Percentiles rank a stretch among this genome's conserved stretches.
Evolutionary conservation across 2,888 invertebrate species (phyloP).

Genomic region (Craniophora ligustri): DNA sequence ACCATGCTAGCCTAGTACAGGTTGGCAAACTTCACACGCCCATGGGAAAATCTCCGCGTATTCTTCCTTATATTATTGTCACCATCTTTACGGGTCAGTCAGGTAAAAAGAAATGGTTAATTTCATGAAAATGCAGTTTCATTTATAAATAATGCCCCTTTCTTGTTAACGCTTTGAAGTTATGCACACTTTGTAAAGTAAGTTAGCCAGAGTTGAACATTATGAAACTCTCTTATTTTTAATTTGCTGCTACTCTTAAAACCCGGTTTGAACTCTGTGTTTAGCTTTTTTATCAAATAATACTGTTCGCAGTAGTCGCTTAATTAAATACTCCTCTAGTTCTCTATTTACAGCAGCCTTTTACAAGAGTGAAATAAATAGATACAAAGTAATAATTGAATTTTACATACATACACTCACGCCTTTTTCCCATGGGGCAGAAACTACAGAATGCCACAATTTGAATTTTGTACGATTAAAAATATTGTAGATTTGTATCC

Average conservation of each 20-base stretch:
- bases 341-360: no score
- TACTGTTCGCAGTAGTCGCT: background rate
- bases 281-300: background rate
- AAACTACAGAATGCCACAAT: no score
- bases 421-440: no score
- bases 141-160: conserved; percentile 2
- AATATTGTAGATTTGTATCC: background rate
- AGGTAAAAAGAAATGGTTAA: no score
- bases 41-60: no score
- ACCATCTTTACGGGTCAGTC: no score
- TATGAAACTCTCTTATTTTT: conserved; percentile 11
- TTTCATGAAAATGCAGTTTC: conserved; percentile 6
- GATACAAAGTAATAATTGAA: background rate
- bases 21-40: no score
- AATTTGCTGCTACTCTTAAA: conserved; percentile 15
- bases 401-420: no score
- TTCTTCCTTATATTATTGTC: no score
- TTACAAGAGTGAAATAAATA: background rate
- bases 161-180: conserved; percentile 5
- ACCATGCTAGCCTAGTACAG: no score
- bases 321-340: conserved; percentile 13
- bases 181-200: background rate
- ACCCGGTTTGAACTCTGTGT: background rate
- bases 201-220: background rate
- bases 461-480: background rate